These are phyloP conservation scores for Clangula hyemalis DNA, from an alignment of 2,797 vertebrate genomes.

Conservation along the genomic window DNA sequence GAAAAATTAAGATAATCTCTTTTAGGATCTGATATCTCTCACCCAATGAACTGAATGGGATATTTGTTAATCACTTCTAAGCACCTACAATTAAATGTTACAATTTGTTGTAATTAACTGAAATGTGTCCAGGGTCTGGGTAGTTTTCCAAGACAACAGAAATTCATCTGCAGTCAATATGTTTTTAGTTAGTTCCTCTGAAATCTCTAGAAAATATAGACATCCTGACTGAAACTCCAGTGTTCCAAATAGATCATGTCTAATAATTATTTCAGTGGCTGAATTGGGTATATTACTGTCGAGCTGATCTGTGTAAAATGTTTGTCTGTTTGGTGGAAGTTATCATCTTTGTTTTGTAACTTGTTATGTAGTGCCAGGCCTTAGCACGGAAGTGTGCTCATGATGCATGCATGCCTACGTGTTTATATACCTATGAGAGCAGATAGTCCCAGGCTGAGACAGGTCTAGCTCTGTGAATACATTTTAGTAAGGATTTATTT, in stretches of 20 bases:
- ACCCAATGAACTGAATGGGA: not conserved
- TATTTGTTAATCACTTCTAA: not conserved
- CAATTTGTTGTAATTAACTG: not conserved
- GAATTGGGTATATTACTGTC: not conserved
- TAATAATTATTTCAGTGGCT: not conserved
- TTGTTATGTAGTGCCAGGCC: slow-evolving; percentile 46
- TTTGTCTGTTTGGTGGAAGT: slow-evolving; percentile 4
- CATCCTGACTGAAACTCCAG: not conserved
- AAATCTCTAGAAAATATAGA: not conserved
- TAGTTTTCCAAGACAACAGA: not conserved
- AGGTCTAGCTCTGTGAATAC: slow-evolving; percentile 16
- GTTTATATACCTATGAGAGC: slow-evolving; percentile 44
- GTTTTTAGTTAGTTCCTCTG: not conserved
- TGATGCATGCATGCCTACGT: slow-evolving; percentile 3
- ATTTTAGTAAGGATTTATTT: slow-evolving; percentile 51
- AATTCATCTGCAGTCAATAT: not conserved
- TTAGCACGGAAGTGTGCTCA: not conserved
- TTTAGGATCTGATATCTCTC: not conserved
- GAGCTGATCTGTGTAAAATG: not conserved
- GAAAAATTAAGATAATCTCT: not conserved
- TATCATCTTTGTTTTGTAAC: slow-evolving; percentile 36
- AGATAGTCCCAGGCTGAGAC: slow-evolving; percentile 19
- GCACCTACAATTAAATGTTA: not conserved
- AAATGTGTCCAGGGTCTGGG: not conserved
- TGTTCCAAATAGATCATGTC: not conserved